A percentile compares a stretch with the other conserved stretches of the same genome.
Evolutionary conservation across 2,113 vertebrate species (phyloP).

Genomic region (Sitta europaea): DNA sequence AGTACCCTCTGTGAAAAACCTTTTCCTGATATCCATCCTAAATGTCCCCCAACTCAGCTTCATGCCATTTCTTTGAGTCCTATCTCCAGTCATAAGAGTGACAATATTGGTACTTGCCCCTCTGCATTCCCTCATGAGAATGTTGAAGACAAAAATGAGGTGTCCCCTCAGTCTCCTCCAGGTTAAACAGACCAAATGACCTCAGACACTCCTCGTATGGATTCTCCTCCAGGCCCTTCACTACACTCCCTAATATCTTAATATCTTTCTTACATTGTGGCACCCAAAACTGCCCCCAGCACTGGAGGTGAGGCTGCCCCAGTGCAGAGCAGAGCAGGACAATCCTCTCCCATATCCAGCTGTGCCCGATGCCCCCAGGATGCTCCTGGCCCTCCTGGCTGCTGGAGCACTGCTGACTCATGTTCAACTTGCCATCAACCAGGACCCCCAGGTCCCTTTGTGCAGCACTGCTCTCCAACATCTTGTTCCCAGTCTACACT

Average conservation of each 20-base stretch:
- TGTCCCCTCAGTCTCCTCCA: background rate
- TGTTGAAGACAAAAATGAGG: background rate
- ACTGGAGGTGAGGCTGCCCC: accelerated
- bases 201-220: background rate
- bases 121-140: background rate
- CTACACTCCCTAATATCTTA: background rate
- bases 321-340: accelerated
- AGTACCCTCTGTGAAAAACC: background rate
- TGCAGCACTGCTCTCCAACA: background rate
- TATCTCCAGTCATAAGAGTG: background rate
- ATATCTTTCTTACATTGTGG: background rate
- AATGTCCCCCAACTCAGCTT: background rate
- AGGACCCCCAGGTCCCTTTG: background rate
- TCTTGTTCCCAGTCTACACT: background rate
- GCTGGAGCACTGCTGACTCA: too few relatives aligned
- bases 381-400: accelerated
- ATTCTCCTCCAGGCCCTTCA: background rate
- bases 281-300: background rate
- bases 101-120: background rate
- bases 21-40: background rate
- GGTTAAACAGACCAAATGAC: background rate
- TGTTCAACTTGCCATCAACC: accelerated
- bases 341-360: accelerated
- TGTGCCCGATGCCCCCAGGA: background rate
- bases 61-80: background rate